These are phyloP conservation scores for Acanthosepion pharaonis DNA, from an alignment of 2,888 invertebrate genomes.

Conservation along the genomic window DNA sequence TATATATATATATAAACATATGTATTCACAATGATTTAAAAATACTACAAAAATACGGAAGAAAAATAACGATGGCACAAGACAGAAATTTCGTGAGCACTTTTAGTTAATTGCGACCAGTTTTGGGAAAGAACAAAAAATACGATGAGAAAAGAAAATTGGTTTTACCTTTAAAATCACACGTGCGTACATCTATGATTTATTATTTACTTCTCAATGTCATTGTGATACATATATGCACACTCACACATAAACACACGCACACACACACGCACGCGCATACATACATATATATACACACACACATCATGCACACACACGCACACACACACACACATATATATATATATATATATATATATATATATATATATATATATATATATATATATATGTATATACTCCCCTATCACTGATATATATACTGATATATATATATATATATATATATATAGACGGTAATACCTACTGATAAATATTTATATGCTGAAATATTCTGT, in stretches of 20 bases:
- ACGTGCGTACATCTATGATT: neutral
- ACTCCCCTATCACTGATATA: too few species aligned
- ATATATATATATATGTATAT: neutral
- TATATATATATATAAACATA: too few species aligned
- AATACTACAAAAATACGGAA: neutral
- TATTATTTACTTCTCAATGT: neutral
- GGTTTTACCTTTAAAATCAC: neutral
- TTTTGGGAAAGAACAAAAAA: too few species aligned
- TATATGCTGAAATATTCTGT: too few species aligned
- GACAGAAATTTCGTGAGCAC: neutral
- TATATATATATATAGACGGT: too few species aligned
- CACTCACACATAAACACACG: neutral
- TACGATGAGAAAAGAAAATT: neutral
- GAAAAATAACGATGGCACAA: neutral
- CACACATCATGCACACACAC: neutral
- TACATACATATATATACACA: too few species aligned
- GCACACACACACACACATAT: neutral
- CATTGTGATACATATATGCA: neutral
- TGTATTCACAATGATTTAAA: neutral
- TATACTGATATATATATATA: too few species aligned
- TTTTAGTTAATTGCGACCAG: too few species aligned
- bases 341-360: neutral
- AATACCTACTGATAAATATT: too few species aligned
- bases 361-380: neutral
- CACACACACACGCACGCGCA: too few species aligned